A percentile compares a stretch with the other conserved stretches of the same genome.
Conservation (phyloP, 2,888 invertebrate species). For the Argyra leucocephala region DNA sequence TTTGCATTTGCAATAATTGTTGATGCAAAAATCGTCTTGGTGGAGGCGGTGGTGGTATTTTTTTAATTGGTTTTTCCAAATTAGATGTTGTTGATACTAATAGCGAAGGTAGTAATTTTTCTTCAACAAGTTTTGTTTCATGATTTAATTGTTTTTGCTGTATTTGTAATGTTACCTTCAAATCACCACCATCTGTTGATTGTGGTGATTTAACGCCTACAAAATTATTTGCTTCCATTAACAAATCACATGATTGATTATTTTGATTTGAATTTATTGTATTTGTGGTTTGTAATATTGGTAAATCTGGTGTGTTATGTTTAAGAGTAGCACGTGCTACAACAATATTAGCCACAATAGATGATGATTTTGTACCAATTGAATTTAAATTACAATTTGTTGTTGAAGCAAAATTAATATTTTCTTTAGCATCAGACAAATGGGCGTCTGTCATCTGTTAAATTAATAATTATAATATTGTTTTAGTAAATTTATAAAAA, state of each 20-base stretch:
- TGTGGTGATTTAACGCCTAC: neutral
- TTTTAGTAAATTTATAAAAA: no score
- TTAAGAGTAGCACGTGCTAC: conserved; percentile 10
- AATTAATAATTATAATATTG: no score
- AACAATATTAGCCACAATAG: conserved; percentile 7
- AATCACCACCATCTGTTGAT: neutral
- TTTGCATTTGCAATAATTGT: conserved; percentile 5
- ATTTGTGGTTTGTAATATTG: neutral
- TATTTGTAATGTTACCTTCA: conserved; percentile 1
- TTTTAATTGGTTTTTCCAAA: neutral
- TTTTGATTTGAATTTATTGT: neutral
- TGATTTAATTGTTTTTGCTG: neutral
- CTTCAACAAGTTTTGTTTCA: neutral
- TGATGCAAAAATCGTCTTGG: conserved; percentile 8
- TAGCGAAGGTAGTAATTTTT: neutral
- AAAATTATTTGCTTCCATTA: neutral
- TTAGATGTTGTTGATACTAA: neutral
- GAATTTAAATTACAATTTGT: neutral
- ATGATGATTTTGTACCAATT: neutral
- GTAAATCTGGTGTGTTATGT: neutral
- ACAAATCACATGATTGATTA: conserved; percentile 7
- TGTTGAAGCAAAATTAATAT: conserved; percentile 22
- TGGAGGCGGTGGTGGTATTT: conserved; percentile 11
- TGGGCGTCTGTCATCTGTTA: conserved; percentile 29
- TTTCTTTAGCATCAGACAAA: conserved; percentile 30